Evolutionary conservation across 1,140 invertebrate genomes (phyloP).

Genomic region (Plectrocnemia conspersa): DNA sequence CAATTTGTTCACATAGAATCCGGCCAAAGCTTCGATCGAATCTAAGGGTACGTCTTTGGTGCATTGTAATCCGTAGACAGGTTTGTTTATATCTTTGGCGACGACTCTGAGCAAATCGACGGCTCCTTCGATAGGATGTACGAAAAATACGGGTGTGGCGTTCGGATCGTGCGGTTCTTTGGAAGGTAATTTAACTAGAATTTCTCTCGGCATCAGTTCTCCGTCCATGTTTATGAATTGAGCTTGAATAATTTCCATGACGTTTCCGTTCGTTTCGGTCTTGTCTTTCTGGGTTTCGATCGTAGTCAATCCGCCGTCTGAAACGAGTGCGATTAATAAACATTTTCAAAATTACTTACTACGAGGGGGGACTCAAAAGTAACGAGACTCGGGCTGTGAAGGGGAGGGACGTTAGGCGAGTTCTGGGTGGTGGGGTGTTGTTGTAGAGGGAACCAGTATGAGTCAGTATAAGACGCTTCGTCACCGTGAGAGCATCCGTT

Average conservation of each 20-base stretch:
- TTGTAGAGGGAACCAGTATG: too few species aligned
- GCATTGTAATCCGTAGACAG: conserved; percentile 89
- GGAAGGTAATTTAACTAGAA: conserved; percentile 57
- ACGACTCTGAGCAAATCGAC: conserved; percentile 64
- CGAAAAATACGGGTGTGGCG: conserved; percentile 50
- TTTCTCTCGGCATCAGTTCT: conserved; percentile 61
- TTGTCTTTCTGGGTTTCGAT: conserved; percentile 1
- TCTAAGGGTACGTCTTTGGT: conserved; percentile 67
- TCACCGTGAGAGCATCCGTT: too few species aligned
- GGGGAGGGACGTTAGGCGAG: too few species aligned
- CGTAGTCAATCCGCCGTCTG: neutral
- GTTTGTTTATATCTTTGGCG: conserved; percentile 63
- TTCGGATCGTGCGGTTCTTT: conserved; percentile 45
- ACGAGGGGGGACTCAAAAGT: too few species aligned
- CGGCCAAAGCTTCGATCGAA: conserved; percentile 69
- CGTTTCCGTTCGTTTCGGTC: conserved; percentile 25
- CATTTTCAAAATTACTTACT: too few species aligned
- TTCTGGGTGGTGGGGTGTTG: too few species aligned
- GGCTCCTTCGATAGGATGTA: conserved; percentile 89
- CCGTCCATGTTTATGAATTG: conserved; percentile 46
- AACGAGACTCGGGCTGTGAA: too few species aligned
- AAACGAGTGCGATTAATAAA: too few species aligned
- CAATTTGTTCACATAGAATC: conserved; percentile 75
- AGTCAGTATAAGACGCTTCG: too few species aligned
- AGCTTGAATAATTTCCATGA: conserved; percentile 40